phyloP scores from a whole-genome alignment of 2,113 vertebrate genomes.

The Hypocryptadius cinnamomeus region DNA sequence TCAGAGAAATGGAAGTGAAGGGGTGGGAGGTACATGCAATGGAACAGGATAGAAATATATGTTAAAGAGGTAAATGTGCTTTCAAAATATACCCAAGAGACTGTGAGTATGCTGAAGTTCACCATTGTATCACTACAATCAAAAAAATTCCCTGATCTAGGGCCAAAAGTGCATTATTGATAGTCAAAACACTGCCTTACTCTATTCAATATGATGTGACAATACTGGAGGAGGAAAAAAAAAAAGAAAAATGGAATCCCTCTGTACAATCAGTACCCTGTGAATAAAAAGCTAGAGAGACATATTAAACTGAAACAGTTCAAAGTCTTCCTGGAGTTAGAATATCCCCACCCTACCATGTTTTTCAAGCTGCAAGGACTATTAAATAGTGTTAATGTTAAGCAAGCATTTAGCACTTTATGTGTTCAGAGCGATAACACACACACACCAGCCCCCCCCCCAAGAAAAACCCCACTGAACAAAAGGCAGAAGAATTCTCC shows the following conservation, averaged over 20 bases:
- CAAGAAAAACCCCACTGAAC: background rate
- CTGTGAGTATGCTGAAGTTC: background rate
- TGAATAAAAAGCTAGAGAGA: background rate
- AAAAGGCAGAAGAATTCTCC: background rate
- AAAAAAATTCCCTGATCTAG: background rate
- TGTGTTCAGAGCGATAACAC: background rate
- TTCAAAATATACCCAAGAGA: conserved; percentile 3
- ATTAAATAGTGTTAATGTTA: background rate
- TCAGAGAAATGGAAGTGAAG: background rate
- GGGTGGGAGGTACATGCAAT: background rate
- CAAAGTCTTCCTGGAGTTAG: background rate
- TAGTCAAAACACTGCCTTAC: background rate
- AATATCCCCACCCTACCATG: background rate
- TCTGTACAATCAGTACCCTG: background rate
- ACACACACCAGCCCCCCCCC: background rate
- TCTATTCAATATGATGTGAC: background rate
- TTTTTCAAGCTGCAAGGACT: background rate
- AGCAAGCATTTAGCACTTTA: background rate
- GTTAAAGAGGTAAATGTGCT: background rate
- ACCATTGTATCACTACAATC: background rate
- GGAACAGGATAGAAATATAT: background rate
- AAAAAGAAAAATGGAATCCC: background rate
- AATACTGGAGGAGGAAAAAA: background rate
- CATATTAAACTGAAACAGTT: background rate
- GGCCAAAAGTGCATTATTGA: background rate